Evolutionary conservation across 2,113 vertebrate species (phyloP), one percentile per base, ranked within the genome.

Genomic region (Muntiacus muntjak): DNA sequence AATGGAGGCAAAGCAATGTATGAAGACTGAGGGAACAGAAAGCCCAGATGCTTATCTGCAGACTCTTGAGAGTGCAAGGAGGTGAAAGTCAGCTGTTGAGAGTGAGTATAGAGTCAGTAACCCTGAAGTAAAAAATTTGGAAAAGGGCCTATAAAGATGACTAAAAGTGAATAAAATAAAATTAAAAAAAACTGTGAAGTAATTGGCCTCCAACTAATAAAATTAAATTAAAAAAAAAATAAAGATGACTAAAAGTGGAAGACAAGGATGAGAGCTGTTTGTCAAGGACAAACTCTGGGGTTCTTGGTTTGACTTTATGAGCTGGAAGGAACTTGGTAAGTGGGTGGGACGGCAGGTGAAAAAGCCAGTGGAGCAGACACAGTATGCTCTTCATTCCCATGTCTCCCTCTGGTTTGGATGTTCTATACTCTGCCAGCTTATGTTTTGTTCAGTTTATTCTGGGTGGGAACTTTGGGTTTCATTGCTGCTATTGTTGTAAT

Each of bases 311-410:
- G 36, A 55, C 47, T 28, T 87, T 67, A 36, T 2, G 67, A 81
- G 52, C 14, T 36, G 36, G 54, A 91, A 54, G 55, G 14, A 76
- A 33, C 76, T 52, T 67, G 64, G 21, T 28, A 43, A 10, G 2
- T 28, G 25, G 7, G 9, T 87, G 82, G n/a, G 50, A 21, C 17
- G 19, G 47, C 74, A 23, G 15, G 25, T 30, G 11, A 36, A 26
- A 82, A 26, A 40, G 17, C 7, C 9, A 19, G 8, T 52, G 7
- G 40, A 43, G 28, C 30, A 91, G 87, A 83, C 19, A 10, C 7
- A 11, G 30, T 17, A 1, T 0, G 4, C 12, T 50, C 4, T 36
- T 13, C 12, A 43, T 58, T 14, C 26, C 55, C 26, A 14, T 21
- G 6, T 33, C 0, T 33, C 7, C 36, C 26, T 86, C 58, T 40